These are phyloP conservation scores for Chouioia cunea DNA, from an alignment of 2,888 invertebrate species.

Conservation along the genomic window DNA sequence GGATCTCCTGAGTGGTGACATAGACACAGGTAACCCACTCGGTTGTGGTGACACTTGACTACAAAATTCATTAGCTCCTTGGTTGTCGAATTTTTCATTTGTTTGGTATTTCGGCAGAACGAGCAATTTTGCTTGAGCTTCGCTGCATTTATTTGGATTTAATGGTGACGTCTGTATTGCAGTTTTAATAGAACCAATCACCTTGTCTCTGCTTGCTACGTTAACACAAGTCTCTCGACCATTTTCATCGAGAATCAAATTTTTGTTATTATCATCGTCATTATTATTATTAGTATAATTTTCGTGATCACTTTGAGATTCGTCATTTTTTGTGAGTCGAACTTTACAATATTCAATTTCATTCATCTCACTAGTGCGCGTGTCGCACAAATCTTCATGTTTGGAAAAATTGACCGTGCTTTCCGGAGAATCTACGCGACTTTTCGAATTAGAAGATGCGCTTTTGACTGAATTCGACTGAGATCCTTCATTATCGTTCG, in stretches of 20 bases:
- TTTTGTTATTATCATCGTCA: conserved; percentile 2
- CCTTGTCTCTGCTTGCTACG: conserved; percentile 6
- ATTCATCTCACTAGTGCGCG: conserved; percentile 40
- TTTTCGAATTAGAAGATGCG: conserved; percentile 49
- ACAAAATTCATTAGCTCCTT: conserved; percentile 41
- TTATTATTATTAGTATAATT: neutral
- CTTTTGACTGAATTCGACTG: conserved; percentile 50
- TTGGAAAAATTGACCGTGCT: conserved; percentile 57
- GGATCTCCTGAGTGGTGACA: conserved; percentile 55
- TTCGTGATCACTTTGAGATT: conserved; percentile 58
- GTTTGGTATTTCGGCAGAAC: conserved; percentile 9
- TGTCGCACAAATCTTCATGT: conserved; percentile 28
- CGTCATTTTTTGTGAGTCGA: no score
- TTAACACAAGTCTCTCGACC: conserved; percentile 13
- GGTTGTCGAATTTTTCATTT: conserved; percentile 31
- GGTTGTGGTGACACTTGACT: conserved; percentile 75
- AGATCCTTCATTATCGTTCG: conserved; percentile 50
- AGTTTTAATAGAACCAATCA: conserved; percentile 40
- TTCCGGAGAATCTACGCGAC: conserved; percentile 58
- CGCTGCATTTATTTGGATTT: conserved; percentile 49
- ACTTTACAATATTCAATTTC: conserved; percentile 53
- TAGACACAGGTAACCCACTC: conserved; percentile 74
- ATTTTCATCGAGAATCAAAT: neutral
- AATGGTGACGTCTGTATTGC: no score
- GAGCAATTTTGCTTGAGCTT: conserved; percentile 56